Base-by-base conservation (phyloP, 2,113 vertebrate genomes). In the Psilopsiagon aurifrons region DNA sequence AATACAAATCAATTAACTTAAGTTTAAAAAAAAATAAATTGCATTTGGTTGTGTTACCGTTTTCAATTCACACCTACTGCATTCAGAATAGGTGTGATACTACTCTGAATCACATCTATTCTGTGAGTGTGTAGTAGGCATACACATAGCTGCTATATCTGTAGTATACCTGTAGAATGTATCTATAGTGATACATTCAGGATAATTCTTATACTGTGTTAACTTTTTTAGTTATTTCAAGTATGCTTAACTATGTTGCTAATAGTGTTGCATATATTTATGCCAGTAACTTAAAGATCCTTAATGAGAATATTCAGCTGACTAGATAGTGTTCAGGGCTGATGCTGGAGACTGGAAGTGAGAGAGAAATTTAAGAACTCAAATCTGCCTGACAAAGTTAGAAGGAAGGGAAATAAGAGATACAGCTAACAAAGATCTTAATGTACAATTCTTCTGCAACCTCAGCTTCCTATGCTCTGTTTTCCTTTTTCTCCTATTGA, bases 401-500 rank as follows among this genome's bases (percentile, higher is more conserved):
- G 11, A 25, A 80, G 23, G 35, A 77, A 31, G 12, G 3, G 8
- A 59, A 81, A 51, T 69, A 81, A 8, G 8, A 29, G 9, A 28
- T 44, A 37, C 3, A 8, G 16, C 7, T 77, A 54, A 76, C 11
- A 81, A 49, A 76, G 16, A 24, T 44, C 4, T 87, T 81, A 5
- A 73, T 0, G 0, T 43, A 31, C 17, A 60, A 43, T 46, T n/a
- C 1, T 3, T n/a, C 49, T 66, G 25, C 17, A 76, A 29, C 6
- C 9, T 86, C 59, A 73, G 6, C 31, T 31, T 8, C 18, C 3
- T 41, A 22, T 41, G 20, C 10, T 68, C 16, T 28, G 4, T 66
- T 84, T 89, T 77, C 7, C 7, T 47, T 49, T 71, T 71, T 49
- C 63, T 71, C 22, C 11, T 83, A 2, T 7, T 49, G 23, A 55